A percentile compares a stretch with the other conserved stretches of the same genome.
Evolutionary conservation across 2,888 invertebrate genomes (phyloP).

Genomic region (Apeira syringaria): DNA sequence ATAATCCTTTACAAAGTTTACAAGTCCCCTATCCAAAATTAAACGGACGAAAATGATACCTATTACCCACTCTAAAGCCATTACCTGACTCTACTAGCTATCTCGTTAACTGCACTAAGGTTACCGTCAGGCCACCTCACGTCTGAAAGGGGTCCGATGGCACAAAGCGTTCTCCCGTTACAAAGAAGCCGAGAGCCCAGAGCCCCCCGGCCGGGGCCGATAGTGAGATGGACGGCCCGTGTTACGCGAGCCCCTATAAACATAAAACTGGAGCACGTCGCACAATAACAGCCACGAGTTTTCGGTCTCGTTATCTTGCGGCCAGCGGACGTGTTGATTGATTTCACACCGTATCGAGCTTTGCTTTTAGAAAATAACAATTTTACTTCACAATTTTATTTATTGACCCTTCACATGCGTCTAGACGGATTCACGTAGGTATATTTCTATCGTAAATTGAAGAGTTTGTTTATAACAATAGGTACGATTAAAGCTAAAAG

Average conservation of each 20-base stretch:
- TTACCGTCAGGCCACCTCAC: constrained; percentile 17
- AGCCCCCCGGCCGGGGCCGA: constrained; percentile 25
- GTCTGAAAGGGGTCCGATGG: constrained; percentile 19
- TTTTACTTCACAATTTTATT: constrained; percentile 5
- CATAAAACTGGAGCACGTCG: constrained; percentile 34
- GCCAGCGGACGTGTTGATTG: constrained; percentile 36
- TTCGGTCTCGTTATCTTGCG: constrained; percentile 37
- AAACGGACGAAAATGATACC: constrained; percentile 13
- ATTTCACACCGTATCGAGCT: constrained; percentile 21
- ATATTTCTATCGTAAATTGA: neutral
- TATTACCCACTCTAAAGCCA: constrained; percentile 18
- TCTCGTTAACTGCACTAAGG: constrained; percentile 23
- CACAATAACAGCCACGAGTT: constrained; percentile 36
- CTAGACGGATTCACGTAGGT: constrained; percentile 14
- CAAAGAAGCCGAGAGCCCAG: constrained; percentile 30
- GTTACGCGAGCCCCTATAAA: constrained; percentile 33
- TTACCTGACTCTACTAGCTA: constrained; percentile 23
- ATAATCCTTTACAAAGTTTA: neutral
- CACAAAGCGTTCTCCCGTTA: constrained; percentile 23
- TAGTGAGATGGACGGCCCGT: constrained; percentile 24
- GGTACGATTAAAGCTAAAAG: no score
- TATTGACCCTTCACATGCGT: constrained; percentile 9
- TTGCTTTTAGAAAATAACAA: constrained; percentile 8
- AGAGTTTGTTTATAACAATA: neutral
- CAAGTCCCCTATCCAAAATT: neutral